These are phyloP conservation scores for Caenorhabditis sulstoni DNA, from an alignment of 2,888 invertebrate genomes.

Conservation along the genomic window DNA sequence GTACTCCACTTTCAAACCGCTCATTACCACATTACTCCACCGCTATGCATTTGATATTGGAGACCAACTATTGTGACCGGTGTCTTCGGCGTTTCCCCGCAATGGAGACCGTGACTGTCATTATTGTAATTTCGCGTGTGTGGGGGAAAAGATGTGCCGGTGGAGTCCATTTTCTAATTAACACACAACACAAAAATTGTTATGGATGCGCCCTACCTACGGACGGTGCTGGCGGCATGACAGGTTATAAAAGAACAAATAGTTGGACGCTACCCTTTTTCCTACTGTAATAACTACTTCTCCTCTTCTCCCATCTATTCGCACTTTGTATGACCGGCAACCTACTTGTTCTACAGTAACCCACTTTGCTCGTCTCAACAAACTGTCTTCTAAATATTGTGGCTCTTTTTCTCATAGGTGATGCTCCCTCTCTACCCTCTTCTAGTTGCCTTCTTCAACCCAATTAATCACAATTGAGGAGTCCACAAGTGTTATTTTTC, in stretches of 20 bases:
- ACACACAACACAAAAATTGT: conserved; percentile 50
- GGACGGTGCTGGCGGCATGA: conserved; percentile 16
- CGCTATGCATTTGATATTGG: conserved; percentile 50
- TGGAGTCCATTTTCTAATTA: conserved; percentile 60
- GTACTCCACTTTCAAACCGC: conserved; percentile 9
- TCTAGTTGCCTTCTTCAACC: conserved; percentile 17
- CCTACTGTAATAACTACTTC: conserved; percentile 45
- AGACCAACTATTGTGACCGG: conserved; percentile 51
- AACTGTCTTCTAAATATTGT: background rate
- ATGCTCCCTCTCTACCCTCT: too few species aligned
- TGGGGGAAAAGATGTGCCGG: background rate
- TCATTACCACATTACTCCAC: conserved; percentile 53
- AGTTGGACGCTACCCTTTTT: conserved; percentile 11
- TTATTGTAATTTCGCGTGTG: conserved; percentile 52
- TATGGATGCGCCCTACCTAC: conserved; percentile 44
- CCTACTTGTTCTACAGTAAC: conserved; percentile 13
- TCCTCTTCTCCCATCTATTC: background rate
- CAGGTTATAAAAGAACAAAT: conserved; percentile 57
- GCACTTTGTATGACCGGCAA: conserved; percentile 18
- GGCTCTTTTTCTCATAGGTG: conserved; percentile 14
- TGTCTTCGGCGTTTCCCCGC: conserved; percentile 56
- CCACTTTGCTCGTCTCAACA: background rate
- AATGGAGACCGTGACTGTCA: conserved; percentile 46
- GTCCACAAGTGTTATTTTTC: conserved; percentile 58
- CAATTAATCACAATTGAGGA: conserved; percentile 53